Evolutionary conservation across 2,113 vertebrate species (phyloP).

Genomic region (Neodon shergylaensis): DNA sequence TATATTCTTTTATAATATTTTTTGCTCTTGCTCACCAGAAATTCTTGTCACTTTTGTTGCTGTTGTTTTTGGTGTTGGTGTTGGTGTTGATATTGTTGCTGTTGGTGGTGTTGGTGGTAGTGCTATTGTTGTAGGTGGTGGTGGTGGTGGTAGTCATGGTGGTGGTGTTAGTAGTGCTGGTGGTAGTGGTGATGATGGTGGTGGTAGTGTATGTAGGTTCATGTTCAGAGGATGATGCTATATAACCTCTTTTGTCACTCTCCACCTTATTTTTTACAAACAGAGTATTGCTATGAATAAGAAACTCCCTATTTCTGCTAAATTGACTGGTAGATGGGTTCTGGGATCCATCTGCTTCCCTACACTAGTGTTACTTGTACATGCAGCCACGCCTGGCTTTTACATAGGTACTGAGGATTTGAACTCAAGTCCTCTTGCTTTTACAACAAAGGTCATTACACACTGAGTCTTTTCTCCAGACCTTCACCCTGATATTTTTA

Average conservation of each 20-base stretch:
- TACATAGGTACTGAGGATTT: neutral
- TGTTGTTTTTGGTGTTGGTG: neutral
- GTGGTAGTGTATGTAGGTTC: neutral
- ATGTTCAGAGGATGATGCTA: neutral
- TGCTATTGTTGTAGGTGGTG: neutral
- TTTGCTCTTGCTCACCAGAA: neutral
- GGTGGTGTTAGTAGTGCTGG: too few relatives aligned
- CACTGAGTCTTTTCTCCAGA: neutral
- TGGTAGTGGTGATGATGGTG: too few relatives aligned
- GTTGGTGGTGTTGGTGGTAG: neutral
- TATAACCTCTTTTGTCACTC: neutral
- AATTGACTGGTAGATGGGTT: neutral
- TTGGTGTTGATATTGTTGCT: neutral
- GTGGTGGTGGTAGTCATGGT: neutral
- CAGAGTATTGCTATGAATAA: neutral
- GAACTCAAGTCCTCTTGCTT: neutral
- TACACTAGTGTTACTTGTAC: too few relatives aligned
- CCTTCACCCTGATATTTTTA: constrained; percentile 33
- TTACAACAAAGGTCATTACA: neutral
- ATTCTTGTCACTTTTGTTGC: neutral
- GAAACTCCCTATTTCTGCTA: neutral
- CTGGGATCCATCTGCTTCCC: neutral
- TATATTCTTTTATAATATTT: neutral
- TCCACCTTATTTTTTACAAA: neutral
- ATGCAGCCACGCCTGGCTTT: neutral